Evolutionary conservation across 2,113 vertebrate species (phyloP), one percentile per base, ranked within the genome.

Genomic region (Gopherus evgoodei): DNA sequence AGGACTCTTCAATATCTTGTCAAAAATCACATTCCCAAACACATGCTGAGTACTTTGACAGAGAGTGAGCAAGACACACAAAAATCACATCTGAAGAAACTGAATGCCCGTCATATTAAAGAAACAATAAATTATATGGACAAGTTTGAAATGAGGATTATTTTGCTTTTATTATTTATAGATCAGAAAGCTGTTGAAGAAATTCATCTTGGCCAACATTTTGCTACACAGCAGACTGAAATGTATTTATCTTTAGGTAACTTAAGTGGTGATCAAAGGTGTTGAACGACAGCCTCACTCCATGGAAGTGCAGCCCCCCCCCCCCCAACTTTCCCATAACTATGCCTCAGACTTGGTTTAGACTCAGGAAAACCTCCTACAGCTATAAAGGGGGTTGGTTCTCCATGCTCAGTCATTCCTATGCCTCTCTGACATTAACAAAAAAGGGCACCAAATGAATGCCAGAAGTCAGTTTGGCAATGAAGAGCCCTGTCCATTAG

Each of bases 381-480:
- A 38, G 83, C 54, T 59, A 52, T 17, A 76, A 89, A 86, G 24
- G 12, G 10, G 82, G 21, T 27, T 50, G 29, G 42, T n/a, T 44
- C n/a, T 11, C 53, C 24, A 25, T 38, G 65, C 35, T 5, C 76
- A 1, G 31, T 83, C 69, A 27, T 65, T 96, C 81, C 17, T 81
- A 52, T 57, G 19, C 7, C 4, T 52, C 24, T 80, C 13, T 27
- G 53, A 59, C 1, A 81, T 6, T 49, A 87, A 35, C 19, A 79
- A 94, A 84, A 87, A 69, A 8, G 6, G 38, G 44, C 83, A 14
- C 42, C 65, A 38, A 53, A 54, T 2, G 38, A 16, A 87, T 84
- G 75, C 50, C 62, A 83, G 3, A 1, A 1, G 2, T 82, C 47
- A 50, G 0, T 0, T 50, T 65, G 72, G 10, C 62, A 29, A 79